Evolutionary conservation across 2,113 vertebrate genomes (phyloP), one percentile per base, ranked within the genome.

Genomic region (Stigmatopora nigra): DNA sequence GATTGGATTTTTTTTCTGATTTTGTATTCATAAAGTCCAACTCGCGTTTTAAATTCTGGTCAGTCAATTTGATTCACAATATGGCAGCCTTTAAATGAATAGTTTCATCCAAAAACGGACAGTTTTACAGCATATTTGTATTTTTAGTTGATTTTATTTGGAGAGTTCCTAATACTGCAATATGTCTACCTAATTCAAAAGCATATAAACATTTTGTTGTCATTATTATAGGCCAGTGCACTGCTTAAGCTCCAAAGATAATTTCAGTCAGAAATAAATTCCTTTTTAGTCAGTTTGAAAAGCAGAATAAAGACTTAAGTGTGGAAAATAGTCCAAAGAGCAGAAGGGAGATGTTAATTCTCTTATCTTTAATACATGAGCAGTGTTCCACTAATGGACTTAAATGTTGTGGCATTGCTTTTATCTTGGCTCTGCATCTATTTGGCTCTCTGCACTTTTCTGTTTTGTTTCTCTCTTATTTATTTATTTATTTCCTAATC

Each of bases 241-340:
- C 25, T 31, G 64, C 69, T 76, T 58, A 73, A 76, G 80, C 76
- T 64, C 63, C 72, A 82, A 77, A 76, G 82, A 85, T 79, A 80
- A 83, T 81, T 82, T 67, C 47, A 71, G 52, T 67, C 8, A 5
- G 65, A 73, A 73, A 78, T 72, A 59, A 72, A 67, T 75, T 78
- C 61, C 5, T 1, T 55, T 55, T 25, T 55, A 25, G 19, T 4
- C 25, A 20, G 11, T 55, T 55, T 20, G 22, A 55, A 55, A 55
- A 55, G 20, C 11, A 55, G 52, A 67, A 2, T 14, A 55, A 65
- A 60, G 5, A 59, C 31, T 5, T 9, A 14, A 66, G 62, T 1
- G 14, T 5, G 41, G 31, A 41, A 60, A 61, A 48, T 17, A 35
- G 51, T 47, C 57, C 44, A 13, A 59, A 51, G 59, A 45, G 52